phyloP scores from a whole-genome alignment of 2,888 invertebrate genomes.

The Erebia palarica region DNA sequence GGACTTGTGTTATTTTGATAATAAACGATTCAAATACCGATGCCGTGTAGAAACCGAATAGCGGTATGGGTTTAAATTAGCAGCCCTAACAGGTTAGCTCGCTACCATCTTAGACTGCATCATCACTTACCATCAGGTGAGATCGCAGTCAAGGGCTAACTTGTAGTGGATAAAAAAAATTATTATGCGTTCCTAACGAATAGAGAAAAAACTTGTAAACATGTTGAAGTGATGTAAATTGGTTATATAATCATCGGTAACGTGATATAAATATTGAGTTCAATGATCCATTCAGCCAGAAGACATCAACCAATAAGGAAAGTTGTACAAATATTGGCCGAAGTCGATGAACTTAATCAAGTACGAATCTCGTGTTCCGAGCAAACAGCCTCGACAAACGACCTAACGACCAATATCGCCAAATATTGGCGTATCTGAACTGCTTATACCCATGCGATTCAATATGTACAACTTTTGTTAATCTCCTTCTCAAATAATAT shows the following conservation, averaged over 20 bases:
- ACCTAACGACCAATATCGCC: constrained; percentile 10
- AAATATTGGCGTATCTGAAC: constrained; percentile 13
- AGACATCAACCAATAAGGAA: constrained; percentile 1
- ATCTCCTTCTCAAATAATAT: neutral
- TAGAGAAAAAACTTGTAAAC: too few species aligned
- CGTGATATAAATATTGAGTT: neutral
- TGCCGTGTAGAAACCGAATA: too few species aligned
- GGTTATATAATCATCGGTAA: neutral
- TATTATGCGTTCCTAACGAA: too few species aligned
- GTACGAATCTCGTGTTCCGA: constrained; percentile 5
- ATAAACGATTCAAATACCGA: too few species aligned
- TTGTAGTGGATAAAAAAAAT: too few species aligned
- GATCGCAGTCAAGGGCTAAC: too few species aligned
- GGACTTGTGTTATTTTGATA: too few species aligned
- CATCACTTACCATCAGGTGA: too few species aligned
- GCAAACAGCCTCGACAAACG: constrained; percentile 13
- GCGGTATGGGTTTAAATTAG: too few species aligned
- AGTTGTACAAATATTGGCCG: constrained; percentile 8
- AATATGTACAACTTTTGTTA: neutral
- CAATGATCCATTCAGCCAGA: neutral
- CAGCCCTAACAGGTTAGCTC: too few species aligned
- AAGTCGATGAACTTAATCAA: constrained; percentile 11
- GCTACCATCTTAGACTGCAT: too few species aligned
- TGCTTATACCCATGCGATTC: neutral
- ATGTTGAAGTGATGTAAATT: too few species aligned